Evolutionary conservation across 2,113 vertebrate species (phyloP).

Genomic region (Mohoua ochrocephala): DNA sequence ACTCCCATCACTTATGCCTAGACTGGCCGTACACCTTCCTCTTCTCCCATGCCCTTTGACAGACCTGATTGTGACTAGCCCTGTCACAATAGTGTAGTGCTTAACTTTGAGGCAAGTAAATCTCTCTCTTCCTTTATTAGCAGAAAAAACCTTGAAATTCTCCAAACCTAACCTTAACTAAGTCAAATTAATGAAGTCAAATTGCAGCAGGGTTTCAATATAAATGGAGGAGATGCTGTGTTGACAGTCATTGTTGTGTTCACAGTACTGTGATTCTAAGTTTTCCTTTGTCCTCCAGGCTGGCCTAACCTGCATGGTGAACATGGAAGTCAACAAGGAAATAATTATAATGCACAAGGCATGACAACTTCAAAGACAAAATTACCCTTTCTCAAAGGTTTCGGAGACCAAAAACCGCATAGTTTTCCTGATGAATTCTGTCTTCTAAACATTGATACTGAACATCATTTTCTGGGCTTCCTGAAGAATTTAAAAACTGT

Average conservation of each 20-base stretch:
- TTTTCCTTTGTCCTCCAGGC: not conserved
- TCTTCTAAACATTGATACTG: not conserved
- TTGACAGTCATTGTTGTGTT: not conserved
- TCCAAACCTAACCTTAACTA: not conserved
- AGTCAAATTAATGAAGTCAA: not conserved
- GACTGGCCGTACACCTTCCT: not conserved
- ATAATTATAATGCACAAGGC: not conserved
- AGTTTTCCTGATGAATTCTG: not conserved
- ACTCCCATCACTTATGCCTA: not conserved
- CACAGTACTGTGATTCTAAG: not conserved
- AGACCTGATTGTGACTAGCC: not conserved
- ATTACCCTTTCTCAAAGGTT: not conserved
- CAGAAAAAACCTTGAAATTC: not conserved
- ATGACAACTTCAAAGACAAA: not conserved
- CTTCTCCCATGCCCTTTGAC: not conserved
- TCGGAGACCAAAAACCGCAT: fast-evolving
- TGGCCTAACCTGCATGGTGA: not conserved
- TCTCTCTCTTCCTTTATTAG: not conserved
- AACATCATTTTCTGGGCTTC: not conserved
- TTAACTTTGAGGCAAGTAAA: not conserved
- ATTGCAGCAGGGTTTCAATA: not conserved
- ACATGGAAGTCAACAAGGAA: not conserved
- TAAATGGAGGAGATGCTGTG: not conserved
- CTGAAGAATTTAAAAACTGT: not conserved
- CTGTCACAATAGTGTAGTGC: not conserved